Conservation (phyloP, 2,888 invertebrate species). For the Idaea biselata region DNA sequence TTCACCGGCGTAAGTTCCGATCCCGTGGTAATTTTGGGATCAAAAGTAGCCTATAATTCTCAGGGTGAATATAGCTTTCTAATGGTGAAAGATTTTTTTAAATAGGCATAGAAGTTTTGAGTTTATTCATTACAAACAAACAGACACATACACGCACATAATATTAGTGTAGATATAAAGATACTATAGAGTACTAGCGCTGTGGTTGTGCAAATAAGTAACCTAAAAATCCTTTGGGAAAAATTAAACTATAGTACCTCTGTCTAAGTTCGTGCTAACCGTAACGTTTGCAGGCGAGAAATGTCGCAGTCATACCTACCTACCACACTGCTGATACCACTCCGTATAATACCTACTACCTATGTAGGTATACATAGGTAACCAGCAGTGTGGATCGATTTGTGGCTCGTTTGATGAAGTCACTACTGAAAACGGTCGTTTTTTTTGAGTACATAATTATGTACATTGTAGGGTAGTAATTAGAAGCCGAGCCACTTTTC, state of each 20-base stretch:
- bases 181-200: not conserved
- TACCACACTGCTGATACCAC: not conserved
- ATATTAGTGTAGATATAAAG: no score
- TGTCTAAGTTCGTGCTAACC: conserved; percentile 1
- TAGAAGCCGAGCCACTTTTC: no score
- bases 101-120: no score
- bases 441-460: not conserved
- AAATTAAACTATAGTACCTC: not conserved
- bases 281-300: conserved; percentile 1
- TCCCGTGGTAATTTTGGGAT: no score
- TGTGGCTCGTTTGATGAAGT: conserved; percentile 12
- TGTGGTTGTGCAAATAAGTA: not conserved
- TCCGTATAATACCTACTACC: conserved; percentile 6
- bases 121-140: no score
- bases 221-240: not conserved
- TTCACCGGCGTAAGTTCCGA: no score
- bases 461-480: no score
- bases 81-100: no score
- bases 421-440: conserved; percentile 2
- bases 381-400: conserved; percentile 14
- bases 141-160: no score
- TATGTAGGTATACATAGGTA: conserved; percentile 10
- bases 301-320: conserved; percentile 5
- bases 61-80: no score
- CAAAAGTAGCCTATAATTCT: no score